These are phyloP conservation scores for Papilio gigon DNA, from an alignment of 2,888 invertebrate species.

Conservation along the genomic window DNA sequence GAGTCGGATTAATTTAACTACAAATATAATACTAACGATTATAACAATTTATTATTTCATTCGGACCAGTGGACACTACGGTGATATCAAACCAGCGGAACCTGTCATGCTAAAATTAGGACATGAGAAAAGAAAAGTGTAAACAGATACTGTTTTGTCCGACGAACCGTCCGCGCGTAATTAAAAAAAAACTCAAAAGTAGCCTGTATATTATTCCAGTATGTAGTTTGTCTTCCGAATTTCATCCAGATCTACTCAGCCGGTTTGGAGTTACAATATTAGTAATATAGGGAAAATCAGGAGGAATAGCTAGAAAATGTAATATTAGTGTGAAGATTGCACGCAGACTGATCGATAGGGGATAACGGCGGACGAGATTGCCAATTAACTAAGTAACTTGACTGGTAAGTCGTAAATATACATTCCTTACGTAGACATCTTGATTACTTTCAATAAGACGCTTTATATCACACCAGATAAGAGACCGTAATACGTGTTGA, in stretches of 20 bases:
- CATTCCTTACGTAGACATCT: conserved; percentile 10
- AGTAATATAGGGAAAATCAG: conserved; percentile 1
- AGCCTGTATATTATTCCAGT: too few species aligned
- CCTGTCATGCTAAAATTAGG: too few species aligned
- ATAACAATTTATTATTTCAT: not conserved
- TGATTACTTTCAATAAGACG: conserved; percentile 6
- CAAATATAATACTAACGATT: not conserved
- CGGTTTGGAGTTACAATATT: too few species aligned
- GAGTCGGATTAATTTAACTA: conserved; percentile 11
- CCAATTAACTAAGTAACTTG: conserved; percentile 23
- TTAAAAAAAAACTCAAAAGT: too few species aligned
- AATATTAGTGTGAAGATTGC: conserved; percentile 16
- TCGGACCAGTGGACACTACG: not conserved
- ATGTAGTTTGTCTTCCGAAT: too few species aligned
- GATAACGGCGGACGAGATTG: conserved; percentile 17
- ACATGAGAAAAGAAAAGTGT: too few species aligned
- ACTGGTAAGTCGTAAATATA: conserved; percentile 19
- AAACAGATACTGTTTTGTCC: too few species aligned
- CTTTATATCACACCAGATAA: not conserved
- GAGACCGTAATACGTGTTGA: not conserved
- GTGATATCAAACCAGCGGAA: not conserved
- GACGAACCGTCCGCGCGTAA: too few species aligned
- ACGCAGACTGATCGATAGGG: conserved; percentile 17
- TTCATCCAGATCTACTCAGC: too few species aligned
- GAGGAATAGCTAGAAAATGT: not conserved